Evolutionary conservation across 2,888 invertebrate genomes (phyloP).

Genomic region (Phragmatobia fuliginosa): DNA sequence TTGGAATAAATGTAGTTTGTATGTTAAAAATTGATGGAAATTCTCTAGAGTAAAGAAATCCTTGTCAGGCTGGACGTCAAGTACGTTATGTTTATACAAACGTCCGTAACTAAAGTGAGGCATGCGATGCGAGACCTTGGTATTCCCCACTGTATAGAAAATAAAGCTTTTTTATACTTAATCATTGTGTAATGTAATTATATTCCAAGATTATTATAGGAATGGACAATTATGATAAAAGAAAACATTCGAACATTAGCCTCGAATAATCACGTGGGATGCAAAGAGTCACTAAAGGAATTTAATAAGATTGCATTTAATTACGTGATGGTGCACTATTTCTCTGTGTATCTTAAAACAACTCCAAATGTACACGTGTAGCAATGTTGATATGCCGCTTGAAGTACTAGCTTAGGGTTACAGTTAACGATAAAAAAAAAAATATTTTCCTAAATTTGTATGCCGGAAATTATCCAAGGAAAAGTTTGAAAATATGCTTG

Average conservation of each 20-base stretch:
- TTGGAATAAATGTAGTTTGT: neutral
- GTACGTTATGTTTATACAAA: conserved; percentile 50
- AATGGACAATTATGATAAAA: conserved; percentile 13
- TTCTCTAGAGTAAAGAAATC: conserved; percentile 35
- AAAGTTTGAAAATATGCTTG: conserved; percentile 47
- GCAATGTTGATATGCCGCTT: conserved; percentile 36
- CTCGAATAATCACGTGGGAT: conserved; percentile 28
- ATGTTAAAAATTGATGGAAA: conserved; percentile 29
- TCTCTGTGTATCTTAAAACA: conserved; percentile 42
- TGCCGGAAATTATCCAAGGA: conserved; percentile 48
- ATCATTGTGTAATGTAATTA: conserved; percentile 48
- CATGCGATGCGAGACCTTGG: conserved; percentile 67
- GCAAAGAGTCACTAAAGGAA: conserved; percentile 59
- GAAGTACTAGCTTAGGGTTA: conserved; percentile 7
- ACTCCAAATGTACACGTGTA: conserved; percentile 66
- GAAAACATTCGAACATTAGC: conserved; percentile 31
- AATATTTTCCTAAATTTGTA: conserved; percentile 25
- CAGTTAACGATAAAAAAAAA: conserved; percentile 23
- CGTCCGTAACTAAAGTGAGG: conserved; percentile 65
- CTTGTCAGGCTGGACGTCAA: conserved; percentile 29
- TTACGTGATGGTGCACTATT: conserved; percentile 58
- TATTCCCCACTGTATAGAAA: conserved; percentile 55
- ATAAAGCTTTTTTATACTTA: conserved; percentile 45
- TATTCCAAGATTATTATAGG: conserved; percentile 39
- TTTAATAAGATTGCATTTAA: conserved; percentile 59